phyloP scores from a whole-genome alignment of 2,888 invertebrate genomes.

The Endotricha flammealis region DNA sequence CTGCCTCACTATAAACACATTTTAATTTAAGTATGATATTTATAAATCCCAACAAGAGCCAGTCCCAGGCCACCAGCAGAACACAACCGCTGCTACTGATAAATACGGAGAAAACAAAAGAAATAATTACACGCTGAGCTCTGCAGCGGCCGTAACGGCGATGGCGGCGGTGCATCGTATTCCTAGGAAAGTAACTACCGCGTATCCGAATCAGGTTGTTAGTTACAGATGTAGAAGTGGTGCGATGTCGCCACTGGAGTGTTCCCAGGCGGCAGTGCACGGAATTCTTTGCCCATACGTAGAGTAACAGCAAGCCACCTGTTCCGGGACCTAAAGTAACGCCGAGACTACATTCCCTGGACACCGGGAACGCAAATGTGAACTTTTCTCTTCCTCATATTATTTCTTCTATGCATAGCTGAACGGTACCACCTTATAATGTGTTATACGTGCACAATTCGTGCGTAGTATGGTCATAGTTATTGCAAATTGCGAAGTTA shows the following conservation, averaged over 20 bases:
- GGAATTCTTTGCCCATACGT: slow-evolving; percentile 70
- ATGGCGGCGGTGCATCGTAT: slow-evolving; percentile 7
- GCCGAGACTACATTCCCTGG: slow-evolving; percentile 55
- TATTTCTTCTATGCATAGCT: slow-evolving; percentile 30
- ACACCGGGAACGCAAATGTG: slow-evolving; percentile 52
- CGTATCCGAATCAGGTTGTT: slow-evolving; percentile 40
- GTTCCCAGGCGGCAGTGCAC: slow-evolving; percentile 55
- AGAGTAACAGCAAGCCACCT: slow-evolving; percentile 54
- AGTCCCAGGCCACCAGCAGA: too few species aligned
- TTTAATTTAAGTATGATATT: too few species aligned
- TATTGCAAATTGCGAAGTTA: too few species aligned
- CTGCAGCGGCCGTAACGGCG: background rate
- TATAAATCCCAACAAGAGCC: too few species aligned
- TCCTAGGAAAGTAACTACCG: slow-evolving; percentile 44
- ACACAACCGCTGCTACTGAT: too few species aligned
- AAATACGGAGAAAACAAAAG: background rate
- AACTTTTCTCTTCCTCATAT: slow-evolving; percentile 52
- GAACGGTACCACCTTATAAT: background rate
- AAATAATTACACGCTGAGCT: background rate
- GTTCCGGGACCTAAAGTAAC: slow-evolving; percentile 63
- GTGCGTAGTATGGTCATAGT: too few species aligned
- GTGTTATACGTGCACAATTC: too few species aligned
- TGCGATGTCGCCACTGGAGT: slow-evolving; percentile 28
- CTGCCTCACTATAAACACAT: too few species aligned
- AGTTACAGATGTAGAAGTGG: slow-evolving; percentile 41